Evolutionary conservation across 2,113 vertebrate genomes (phyloP).

Genomic region (Dryoscopus gambensis): DNA sequence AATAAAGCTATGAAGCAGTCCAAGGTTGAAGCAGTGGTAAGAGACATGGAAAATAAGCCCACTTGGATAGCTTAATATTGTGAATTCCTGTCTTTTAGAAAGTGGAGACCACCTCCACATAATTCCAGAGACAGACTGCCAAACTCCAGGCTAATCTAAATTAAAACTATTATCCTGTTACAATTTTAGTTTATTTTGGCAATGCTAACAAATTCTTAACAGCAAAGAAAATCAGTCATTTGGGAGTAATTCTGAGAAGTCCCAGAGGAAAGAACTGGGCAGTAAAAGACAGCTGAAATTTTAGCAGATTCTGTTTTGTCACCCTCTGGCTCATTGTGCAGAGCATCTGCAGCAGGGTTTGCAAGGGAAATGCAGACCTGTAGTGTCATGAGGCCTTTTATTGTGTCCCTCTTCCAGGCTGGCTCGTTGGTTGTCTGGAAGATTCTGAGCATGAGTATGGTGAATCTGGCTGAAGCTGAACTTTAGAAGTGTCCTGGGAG

Average conservation of each 20-base stretch:
- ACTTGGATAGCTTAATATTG: neutral
- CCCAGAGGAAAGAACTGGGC: neutral
- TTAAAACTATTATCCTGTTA: constrained; percentile 44
- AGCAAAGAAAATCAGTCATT: neutral
- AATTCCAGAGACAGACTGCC: neutral
- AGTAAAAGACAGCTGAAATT: neutral
- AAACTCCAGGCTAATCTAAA: neutral
- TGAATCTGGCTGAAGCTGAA: neutral
- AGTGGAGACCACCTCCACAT: neutral
- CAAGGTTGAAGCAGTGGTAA: neutral
- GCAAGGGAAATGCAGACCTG: neutral
- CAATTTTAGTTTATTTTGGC: constrained; percentile 46
- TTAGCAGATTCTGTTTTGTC: neutral
- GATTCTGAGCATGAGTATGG: neutral
- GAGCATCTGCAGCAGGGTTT: neutral
- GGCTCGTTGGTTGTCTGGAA: neutral
- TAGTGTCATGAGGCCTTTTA: neutral
- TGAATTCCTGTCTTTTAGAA: neutral
- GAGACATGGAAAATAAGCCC: neutral
- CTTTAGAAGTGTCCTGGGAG: neutral
- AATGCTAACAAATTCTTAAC: neutral
- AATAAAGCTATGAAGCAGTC: neutral
- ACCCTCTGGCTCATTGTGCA: neutral
- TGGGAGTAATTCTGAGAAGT: neutral
- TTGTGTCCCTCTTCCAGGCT: neutral